These are phyloP conservation scores for Bathynomus jamesi DNA, from an alignment of 1,140 invertebrate species.

Conservation along the genomic window DNA sequence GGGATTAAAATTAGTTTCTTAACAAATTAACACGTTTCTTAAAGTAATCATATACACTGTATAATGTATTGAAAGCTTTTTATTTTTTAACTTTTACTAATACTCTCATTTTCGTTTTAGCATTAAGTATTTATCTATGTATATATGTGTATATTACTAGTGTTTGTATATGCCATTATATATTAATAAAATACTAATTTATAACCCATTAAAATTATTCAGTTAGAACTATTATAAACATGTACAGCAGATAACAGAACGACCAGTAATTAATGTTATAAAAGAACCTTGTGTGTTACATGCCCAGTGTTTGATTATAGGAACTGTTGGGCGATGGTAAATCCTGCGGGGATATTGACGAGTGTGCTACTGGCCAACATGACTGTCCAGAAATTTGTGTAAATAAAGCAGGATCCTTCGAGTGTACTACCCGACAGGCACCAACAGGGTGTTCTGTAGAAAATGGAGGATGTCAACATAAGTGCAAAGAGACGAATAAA, in stretches of 20 bases:
- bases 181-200: neutral
- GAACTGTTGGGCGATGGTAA: constrained; percentile 37
- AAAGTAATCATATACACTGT: neutral
- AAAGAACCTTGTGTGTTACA: neutral
- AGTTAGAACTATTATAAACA: neutral
- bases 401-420: constrained; percentile 49
- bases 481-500: neutral
- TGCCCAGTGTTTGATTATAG: neutral
- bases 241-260: neutral
- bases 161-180: neutral
- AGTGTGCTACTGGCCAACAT: constrained; percentile 52
- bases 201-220: neutral
- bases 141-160: neutral
- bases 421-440: constrained; percentile 66
- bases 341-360: constrained; percentile 53
- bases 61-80: neutral
- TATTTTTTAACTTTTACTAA: neutral
- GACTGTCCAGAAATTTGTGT: constrained; percentile 49
- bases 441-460: constrained; percentile 56
- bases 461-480: constrained; percentile 30
- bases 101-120: neutral
- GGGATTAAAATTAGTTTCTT: neutral
- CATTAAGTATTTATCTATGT: neutral
- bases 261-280: neutral
- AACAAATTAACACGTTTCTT: neutral